Percentiles rank a stretch among this genome's conserved stretches.
Evolutionary conservation across 2,888 invertebrate genomes (phyloP).

Genomic region (Pyrochroa serraticornis): DNA sequence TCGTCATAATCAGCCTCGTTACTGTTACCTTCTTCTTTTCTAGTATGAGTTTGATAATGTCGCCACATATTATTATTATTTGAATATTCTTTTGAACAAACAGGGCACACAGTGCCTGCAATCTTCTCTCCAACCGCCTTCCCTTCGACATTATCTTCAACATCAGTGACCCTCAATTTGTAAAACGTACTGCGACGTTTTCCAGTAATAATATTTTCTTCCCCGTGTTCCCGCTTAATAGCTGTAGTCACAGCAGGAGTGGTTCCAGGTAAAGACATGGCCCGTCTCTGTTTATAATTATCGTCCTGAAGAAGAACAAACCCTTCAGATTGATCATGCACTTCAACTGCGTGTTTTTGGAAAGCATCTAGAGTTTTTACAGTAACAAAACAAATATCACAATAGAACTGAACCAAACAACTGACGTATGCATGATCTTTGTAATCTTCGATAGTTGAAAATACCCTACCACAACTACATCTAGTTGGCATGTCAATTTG

Average conservation of each 20-base stretch:
- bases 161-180: slow-evolving; percentile 33
- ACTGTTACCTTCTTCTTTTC: slow-evolving; percentile 32
- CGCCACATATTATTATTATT: slow-evolving; percentile 65
- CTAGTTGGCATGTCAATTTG: slow-evolving; percentile 38
- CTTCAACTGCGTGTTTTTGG: slow-evolving; percentile 47
- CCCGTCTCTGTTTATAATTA: slow-evolving; percentile 38
- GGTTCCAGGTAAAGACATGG: slow-evolving; percentile 1
- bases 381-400: slow-evolving; percentile 53
- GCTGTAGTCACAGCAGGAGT: slow-evolving; percentile 18
- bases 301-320: slow-evolving; percentile 48
- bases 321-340: slow-evolving; percentile 51
- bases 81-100: slow-evolving; percentile 64
- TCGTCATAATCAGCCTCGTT: slow-evolving; percentile 61
- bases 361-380: slow-evolving; percentile 50
- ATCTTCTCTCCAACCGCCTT: slow-evolving; percentile 9
- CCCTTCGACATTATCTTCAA: slow-evolving; percentile 43
- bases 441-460: slow-evolving; percentile 49
- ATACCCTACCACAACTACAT: slow-evolving; percentile 47
- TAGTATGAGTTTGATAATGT: slow-evolving; percentile 62
- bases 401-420: slow-evolving; percentile 53
- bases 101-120: slow-evolving; percentile 54
- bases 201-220: slow-evolving; percentile 32
- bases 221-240: slow-evolving; percentile 28
- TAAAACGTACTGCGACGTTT: slow-evolving; percentile 37
- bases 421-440: slow-evolving; percentile 51